Percentiles rank a stretch among this genome's conserved stretches.
These are phyloP conservation scores for Eilema depressum DNA, from an alignment of 2,888 invertebrate genomes.

Conservation along the genomic window DNA sequence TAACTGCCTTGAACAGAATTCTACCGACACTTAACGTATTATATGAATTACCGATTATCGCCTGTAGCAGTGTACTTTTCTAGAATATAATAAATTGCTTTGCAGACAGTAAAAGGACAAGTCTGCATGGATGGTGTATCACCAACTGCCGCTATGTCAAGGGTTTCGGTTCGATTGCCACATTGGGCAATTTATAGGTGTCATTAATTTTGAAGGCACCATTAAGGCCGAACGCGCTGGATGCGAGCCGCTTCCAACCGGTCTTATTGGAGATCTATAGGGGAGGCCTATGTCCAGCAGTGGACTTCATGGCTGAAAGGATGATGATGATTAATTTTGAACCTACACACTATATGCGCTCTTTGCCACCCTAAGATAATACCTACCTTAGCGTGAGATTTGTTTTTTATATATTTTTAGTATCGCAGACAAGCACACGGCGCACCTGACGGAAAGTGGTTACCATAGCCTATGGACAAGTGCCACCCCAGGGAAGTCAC, in stretches of 20 bases:
- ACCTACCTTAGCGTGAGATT: not conserved
- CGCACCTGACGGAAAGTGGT: too few species aligned
- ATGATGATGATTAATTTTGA: not conserved
- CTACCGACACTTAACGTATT: conserved; percentile 26
- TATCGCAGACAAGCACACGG: too few species aligned
- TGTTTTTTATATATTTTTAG: too few species aligned
- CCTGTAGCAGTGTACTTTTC: conserved; percentile 25
- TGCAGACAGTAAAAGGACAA: not conserved
- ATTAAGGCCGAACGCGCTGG: too few species aligned
- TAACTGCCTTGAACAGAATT: conserved; percentile 29
- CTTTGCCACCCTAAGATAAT: not conserved
- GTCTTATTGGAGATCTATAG: too few species aligned
- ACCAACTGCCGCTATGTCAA: not conserved
- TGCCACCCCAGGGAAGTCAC: too few species aligned
- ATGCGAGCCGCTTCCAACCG: too few species aligned
- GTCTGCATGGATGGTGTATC: not conserved
- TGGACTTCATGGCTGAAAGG: too few species aligned
- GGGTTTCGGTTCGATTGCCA: not conserved
- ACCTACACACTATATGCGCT: not conserved
- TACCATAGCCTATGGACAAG: too few species aligned
- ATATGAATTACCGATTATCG: conserved; percentile 35
- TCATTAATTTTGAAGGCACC: not conserved
- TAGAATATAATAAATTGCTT: conserved; percentile 25
- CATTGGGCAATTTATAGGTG: not conserved
- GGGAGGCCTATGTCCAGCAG: too few species aligned